A percentile compares a stretch with the other conserved stretches of the same genome.
Conservation (phyloP, 2,797 vertebrate species). For the Hemibagrus guttatus region DNA sequence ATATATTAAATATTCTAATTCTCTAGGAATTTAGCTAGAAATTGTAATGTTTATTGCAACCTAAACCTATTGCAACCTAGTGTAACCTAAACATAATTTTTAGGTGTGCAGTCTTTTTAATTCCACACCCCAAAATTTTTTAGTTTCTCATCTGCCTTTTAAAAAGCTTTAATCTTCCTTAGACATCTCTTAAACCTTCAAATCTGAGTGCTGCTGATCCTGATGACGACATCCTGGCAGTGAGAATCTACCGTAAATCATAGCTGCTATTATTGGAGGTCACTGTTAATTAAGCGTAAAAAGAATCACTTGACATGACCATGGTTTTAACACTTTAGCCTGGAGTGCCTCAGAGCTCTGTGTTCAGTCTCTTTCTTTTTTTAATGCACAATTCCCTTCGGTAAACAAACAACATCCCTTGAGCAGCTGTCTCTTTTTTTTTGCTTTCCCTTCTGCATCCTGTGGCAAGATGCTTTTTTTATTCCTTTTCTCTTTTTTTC, state of each 20-base stretch:
- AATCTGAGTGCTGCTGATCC: not conserved
- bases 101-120: not conserved
- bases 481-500: constrained; percentile 29
- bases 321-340: constrained; percentile 14
- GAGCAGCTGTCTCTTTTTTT: not conserved
- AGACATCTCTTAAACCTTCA: not conserved
- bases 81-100: not conserved
- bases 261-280: constrained; percentile 42
- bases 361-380: not conserved
- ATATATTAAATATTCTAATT: too few species aligned
- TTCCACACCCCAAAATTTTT: not conserved
- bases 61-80: not conserved
- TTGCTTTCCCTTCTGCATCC: not conserved
- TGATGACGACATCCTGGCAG: not conserved
- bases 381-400: not conserved
- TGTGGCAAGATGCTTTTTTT: not conserved
- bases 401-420: constrained; percentile 5
- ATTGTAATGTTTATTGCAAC: not conserved
- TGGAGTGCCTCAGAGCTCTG: not conserved
- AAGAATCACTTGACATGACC: constrained; percentile 40
- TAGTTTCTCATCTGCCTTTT: constrained; percentile 19
- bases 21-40: not conserved
- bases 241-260: constrained; percentile 20
- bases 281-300: constrained; percentile 45
- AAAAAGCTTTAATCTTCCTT: constrained; percentile 10